These are phyloP conservation scores for Brenthis ino DNA, from an alignment of 2,888 invertebrate genomes.

Conservation along the genomic window DNA sequence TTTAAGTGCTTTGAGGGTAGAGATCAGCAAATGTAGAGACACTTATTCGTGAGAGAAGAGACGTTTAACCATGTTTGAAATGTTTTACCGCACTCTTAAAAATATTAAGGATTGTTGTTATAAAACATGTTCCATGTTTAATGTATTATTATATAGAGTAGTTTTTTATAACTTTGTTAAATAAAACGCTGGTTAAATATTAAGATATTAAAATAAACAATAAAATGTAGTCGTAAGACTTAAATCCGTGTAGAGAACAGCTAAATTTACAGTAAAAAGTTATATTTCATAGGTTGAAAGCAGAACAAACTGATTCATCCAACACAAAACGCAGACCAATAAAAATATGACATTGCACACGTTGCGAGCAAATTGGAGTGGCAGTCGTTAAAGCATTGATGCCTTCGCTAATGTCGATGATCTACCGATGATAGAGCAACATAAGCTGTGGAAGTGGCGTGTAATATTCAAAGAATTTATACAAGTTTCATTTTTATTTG, in stretches of 20 bases:
- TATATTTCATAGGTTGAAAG: not conserved
- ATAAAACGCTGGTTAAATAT: too few species aligned
- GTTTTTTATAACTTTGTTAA: not conserved
- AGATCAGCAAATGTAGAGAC: conserved; percentile 23
- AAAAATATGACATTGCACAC: conserved; percentile 26
- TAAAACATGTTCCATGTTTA: not conserved
- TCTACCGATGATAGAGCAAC: conserved; percentile 25
- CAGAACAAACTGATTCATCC: conserved; percentile 18
- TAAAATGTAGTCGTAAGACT: too few species aligned
- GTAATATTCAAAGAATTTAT: not conserved
- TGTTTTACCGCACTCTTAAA: conserved; percentile 15
- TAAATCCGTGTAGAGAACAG: too few species aligned
- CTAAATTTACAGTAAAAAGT: not conserved
- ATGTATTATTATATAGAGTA: not conserved
- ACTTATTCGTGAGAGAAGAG: conserved; percentile 12
- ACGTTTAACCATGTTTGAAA: conserved; percentile 6
- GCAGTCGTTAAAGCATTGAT: conserved; percentile 40
- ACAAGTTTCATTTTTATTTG: too few species aligned
- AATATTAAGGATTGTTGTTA: conserved; percentile 2
- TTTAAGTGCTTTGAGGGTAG: conserved; percentile 17
- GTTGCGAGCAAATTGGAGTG: conserved; percentile 35
- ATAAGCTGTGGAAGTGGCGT: not conserved
- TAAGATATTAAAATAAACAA: too few species aligned
- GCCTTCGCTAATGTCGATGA: conserved; percentile 42
- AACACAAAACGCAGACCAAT: conserved; percentile 8